Evolutionary conservation across 2,113 vertebrate species (phyloP), one percentile per base, ranked within the genome.

Genomic region (Zosterops hypoxanthus): DNA sequence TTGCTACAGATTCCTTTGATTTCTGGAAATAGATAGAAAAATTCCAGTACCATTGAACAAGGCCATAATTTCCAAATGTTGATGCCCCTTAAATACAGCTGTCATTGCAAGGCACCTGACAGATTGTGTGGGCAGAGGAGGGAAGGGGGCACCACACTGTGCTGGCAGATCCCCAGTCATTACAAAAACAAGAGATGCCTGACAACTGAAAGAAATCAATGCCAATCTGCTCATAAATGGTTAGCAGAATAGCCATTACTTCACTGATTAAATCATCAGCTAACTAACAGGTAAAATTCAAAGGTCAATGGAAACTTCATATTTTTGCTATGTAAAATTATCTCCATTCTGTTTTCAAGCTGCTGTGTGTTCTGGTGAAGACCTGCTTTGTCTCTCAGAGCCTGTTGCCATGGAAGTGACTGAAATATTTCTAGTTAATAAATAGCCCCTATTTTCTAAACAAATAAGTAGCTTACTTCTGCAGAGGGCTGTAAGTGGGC

Each of bases 401-500:
- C 59, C 70, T 71, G 95, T 97, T 97, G 92, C 94, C 70, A 94
- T 96, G 93, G 95, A 88, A 96, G 59, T 95, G 82, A 85, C n/a
- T 84, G 86, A 92, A 95, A 95, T 90, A 82, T 20, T 25, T 13
- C 29, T 76, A 94, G 42, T 86, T 91, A 94, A 94, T 65, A 44
- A 64, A 56, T 57, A 88, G 75, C 46, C 84, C 90, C 88, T 95
- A 70, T 93, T 93, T 88, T 84, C 79, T 71, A 92, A 95, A 94
- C 66, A 96, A 95, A 95, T 90, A 96, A 95, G 52, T 66, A 66
- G 59, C 59, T 96, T 79, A 34, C 69, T 34, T 88, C 76, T 66
- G 87, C 42, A 36, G 83, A 82, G 70, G 73, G 78, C 44, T 49
- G 50, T 65, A 92, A 93, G 55, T 24, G 20, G 76, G 41, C 73